phyloP scores from a whole-genome alignment of 2,888 invertebrate species.

The Callosobruchus maculatus region DNA sequence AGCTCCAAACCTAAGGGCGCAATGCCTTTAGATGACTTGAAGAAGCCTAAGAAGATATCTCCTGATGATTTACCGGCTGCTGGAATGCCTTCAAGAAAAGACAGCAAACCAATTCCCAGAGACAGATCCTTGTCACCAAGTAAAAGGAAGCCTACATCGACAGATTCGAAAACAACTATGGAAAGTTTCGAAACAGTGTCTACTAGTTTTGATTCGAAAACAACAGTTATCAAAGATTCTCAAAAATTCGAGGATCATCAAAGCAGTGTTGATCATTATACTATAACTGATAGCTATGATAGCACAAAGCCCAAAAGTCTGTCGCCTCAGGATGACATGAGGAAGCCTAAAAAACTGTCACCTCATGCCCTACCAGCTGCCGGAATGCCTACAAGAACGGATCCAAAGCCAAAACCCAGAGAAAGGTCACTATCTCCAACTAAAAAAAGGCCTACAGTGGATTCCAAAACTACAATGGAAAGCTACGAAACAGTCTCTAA shows the following conservation, averaged over 20 bases:
- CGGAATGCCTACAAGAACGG: constrained; percentile 7
- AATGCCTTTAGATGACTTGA: constrained; percentile 1
- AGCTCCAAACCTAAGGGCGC: background rate
- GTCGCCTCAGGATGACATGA: background rate
- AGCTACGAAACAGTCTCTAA: constrained; percentile 16
- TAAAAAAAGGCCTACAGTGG: background rate
- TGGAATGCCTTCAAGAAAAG: constrained; percentile 7
- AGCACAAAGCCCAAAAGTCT: background rate
- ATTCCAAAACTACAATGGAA: constrained; percentile 3
- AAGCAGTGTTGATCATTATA: constrained; percentile 34
- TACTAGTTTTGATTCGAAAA: constrained; percentile 33
- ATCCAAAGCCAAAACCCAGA: constrained; percentile 30
- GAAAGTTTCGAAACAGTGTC: constrained; percentile 33
- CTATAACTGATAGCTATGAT: constrained; percentile 13
- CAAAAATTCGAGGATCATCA: constrained; percentile 34
- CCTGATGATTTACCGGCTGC: constrained; percentile 14
- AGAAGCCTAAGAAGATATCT: constrained; percentile 4
- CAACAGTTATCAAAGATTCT: constrained; percentile 32
- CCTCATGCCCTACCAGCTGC: constrained; percentile 10
- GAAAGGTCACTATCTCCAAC: constrained; percentile 3
- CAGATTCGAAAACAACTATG: constrained; percentile 23
- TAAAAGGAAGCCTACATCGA: constrained; percentile 4
- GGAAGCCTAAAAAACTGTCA: constrained; percentile 1
- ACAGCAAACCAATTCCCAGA: background rate
- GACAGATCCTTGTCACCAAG: background rate